Evolutionary conservation across 2,113 vertebrate species (phyloP), one percentile per base, ranked within the genome.

Genomic region (Morone saxatilis): DNA sequence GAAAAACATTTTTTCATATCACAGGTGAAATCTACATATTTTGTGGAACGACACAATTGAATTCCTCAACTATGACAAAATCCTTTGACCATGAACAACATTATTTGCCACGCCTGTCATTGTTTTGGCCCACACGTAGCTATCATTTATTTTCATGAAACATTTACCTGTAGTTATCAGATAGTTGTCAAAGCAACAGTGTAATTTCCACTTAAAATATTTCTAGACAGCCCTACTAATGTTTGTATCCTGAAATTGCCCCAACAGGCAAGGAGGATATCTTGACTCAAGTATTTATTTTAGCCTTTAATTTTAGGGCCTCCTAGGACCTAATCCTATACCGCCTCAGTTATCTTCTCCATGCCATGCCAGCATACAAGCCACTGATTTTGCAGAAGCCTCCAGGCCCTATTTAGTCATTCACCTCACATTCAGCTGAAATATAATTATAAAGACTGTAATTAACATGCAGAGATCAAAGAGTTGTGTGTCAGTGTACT

Each of bases 401-500:
- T 86, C 22, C 17, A 62, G 80, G 82, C 71, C 43, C 43, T 36
- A 36, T 88, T 87, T 80, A 73, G 81, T 80, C 73, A 83, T 84
- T 92, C 87, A 86, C 72, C 76, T 87, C 88, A 86, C 78, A 88
- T 89, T 89, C 45, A 63, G 41, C 76, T 61, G 51, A 91, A 93
- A 89, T 83, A 76, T 82, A 86, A 90, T 93, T 90, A 91, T 63
- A 40, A 83, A 84, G 74, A 83, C 80, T 80, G 68, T 92, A 93
- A 93, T 93, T 92, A 31, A 90, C n/a, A 74, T 72, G 63, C 65
- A 72, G 62, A 88, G 83, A 94, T 94, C 81, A 95, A 93, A 91
- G 79, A 51, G 40, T 17, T 83, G 67, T 71, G 81, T 76, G 84
- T 76, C 67, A 50, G 51, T 67, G 71, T 50, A 50, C 48, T 40